Evolutionary conservation across 2,113 vertebrate genomes (phyloP).

Genomic region (Crotalus helleri): DNA sequence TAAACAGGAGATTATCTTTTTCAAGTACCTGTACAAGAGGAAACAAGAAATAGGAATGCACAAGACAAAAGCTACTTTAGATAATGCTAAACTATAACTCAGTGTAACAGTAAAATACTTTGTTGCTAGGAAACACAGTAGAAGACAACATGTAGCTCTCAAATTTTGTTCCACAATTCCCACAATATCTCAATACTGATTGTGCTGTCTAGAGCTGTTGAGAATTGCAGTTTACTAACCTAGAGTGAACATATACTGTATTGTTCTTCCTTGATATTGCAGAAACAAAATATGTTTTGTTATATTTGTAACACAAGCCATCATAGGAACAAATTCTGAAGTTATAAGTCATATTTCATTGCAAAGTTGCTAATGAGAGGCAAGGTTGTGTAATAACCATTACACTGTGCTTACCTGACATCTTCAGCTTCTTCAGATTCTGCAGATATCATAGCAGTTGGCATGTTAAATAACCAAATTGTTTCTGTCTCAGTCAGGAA

Average conservation of each 20-base stretch:
- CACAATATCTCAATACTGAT: background rate
- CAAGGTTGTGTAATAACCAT: background rate
- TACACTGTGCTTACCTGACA: conserved; percentile 67
- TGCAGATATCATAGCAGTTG: conserved; percentile 66
- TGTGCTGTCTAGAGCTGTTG: background rate
- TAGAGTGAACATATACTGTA: background rate
- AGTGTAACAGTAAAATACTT: background rate
- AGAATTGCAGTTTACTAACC: background rate
- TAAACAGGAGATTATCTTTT: background rate
- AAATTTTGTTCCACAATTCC: background rate
- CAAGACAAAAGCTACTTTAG: background rate
- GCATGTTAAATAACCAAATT: conserved; percentile 75
- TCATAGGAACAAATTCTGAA: background rate
- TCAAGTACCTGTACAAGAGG: background rate
- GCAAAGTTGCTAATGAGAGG: background rate
- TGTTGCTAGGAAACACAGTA: background rate
- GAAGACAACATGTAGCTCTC: background rate
- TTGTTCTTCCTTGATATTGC: background rate
- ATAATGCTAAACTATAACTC: background rate
- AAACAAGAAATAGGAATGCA: background rate
- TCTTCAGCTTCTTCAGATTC: conserved; percentile 73
- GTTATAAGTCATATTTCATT: background rate
- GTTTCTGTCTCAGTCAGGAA: conserved; percentile 77
- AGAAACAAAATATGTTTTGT: background rate
- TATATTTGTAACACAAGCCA: background rate